Evolutionary conservation across 2,888 invertebrate genomes (phyloP), one percentile per base, ranked within the genome.

Genomic region (Orthosia gracilis): DNA sequence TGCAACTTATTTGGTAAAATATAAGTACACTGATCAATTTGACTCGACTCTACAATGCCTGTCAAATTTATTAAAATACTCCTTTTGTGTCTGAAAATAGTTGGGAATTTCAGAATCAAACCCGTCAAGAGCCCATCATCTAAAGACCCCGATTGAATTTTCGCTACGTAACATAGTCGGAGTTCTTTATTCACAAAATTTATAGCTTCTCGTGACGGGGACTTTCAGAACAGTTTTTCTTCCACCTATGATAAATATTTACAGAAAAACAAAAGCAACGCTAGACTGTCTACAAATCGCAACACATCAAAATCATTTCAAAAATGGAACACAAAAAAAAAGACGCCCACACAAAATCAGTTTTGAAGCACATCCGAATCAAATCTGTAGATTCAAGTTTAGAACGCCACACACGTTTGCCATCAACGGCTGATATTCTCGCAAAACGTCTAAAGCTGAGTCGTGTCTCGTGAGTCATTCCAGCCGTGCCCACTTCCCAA

Each of bases 371-470:
- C 55, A 82, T 73, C 76, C 49, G 63, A 77, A 83, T 69, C 80
- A 58, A 72, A 80, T 80, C 70, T 58, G 62, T 49, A 62, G 50
- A 55, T 65, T 76, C 65, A 73, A 80, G 73, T 80, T 83, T 82
- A 80, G 78, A 73, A 76, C 78, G 49, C 71, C 57, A 50, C 66
- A 85, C 82, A 85, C 82, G 84, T 84, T 76, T 72, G 75, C 79
- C 57, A 79, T 77, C 73, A 76, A 77, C 45, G 65, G 61, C 47
- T 70, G 69, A 76, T 80, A 73, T 65, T 74, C 73, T 57, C 54
- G 78, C 78, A 85, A 83, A 85, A 81, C 73, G 83, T 82, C 80
- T 82, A 83, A 81, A 80, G 78, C 73, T 78, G 79, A 82, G 78
- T 82, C 75, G 72, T 85, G 70, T 52, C 70, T 76, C 52, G 73